Base-by-base conservation (phyloP, 2,888 invertebrate species). In the Crocallis elinguaria region DNA sequence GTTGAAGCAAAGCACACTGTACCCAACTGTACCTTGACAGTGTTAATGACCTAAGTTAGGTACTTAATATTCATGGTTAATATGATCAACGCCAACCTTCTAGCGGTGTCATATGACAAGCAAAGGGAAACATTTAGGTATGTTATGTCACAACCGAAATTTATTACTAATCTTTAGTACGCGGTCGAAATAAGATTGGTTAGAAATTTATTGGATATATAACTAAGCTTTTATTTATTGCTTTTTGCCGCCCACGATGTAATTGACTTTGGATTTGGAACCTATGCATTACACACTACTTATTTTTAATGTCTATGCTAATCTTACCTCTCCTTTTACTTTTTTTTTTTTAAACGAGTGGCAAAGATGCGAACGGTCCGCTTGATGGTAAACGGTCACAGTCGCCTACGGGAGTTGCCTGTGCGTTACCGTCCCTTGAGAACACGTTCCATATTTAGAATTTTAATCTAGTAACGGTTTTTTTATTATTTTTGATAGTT, bases 121-220 rank as follows among this genome's bases (percentile, higher is more conserved):
- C 17, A 16, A 13, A 38, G 27, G 41, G 8, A 16, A 32, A 17
- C 14, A 32, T 25, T 21, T 27, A 41, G 35, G 36, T 9, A 17
- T 39, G 19, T 49, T 42, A 49, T 30, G 21, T 49, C 14, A 49
- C 14, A 8, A 11, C 16, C 32, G 48, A 23, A 48, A 48, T 23
- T 48, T 33, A 11, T 11, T 48, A 21, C 23, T 23, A 23, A 19
- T 4, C 23, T 19, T 3, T 19, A 4, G 3, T 6, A 3, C 23
- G 8, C 23, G 23, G 23, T 7, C 8, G 3, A 19, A 19, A 19
- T 19, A 19, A 19, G 25, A 25, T 29, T 11, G 29, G 6, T 11
- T 11, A 9, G 12, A 29, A 12, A 12, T 29, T 25, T 25, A 8
- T n/a, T 25, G 23, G 19, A 4, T 23, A 23, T 8, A 3, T 29